Percentiles rank a stretch among this genome's conserved stretches.
Conservation (phyloP, 1,140 invertebrate genomes). For the Mya arenaria region DNA sequence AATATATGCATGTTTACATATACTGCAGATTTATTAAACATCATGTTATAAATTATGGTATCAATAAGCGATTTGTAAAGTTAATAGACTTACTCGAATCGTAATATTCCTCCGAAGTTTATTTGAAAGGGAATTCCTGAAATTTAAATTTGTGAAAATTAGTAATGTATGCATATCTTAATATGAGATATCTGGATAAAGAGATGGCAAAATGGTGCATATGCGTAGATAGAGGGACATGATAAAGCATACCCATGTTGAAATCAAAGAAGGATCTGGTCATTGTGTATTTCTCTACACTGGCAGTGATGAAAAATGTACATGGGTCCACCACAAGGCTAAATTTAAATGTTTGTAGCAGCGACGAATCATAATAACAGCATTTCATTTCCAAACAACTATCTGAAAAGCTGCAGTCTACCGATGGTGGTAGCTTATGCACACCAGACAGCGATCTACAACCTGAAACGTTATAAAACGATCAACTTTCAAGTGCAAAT, state of each 20-base stretch:
- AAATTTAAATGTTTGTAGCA: conserved; percentile 38
- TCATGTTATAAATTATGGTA: neutral
- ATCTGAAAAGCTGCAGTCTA: conserved; percentile 30
- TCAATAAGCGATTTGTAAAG: neutral
- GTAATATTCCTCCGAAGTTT: conserved; percentile 32
- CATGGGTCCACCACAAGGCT: conserved; percentile 41
- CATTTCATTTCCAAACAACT: conserved; percentile 51
- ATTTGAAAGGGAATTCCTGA: neutral
- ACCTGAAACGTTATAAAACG: neutral
- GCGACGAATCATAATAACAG: conserved; percentile 37
- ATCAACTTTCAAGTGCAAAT: neutral
- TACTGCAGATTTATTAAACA: neutral
- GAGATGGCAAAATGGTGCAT: neutral
- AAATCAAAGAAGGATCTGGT: conserved; percentile 39
- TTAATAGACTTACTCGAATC: conserved; percentile 3
- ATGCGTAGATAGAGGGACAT: neutral
- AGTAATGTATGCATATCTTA: neutral
- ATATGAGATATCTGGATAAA: neutral
- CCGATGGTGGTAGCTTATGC: neutral
- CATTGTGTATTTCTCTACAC: conserved; percentile 44
- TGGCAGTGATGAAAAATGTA: conserved; percentile 32
- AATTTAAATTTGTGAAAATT: neutral
- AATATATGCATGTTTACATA: neutral
- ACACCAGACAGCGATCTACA: conserved; percentile 2
- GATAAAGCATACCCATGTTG: neutral